phyloP scores from a whole-genome alignment of 2,888 invertebrate genomes.

The Celastrina argiolus region DNA sequence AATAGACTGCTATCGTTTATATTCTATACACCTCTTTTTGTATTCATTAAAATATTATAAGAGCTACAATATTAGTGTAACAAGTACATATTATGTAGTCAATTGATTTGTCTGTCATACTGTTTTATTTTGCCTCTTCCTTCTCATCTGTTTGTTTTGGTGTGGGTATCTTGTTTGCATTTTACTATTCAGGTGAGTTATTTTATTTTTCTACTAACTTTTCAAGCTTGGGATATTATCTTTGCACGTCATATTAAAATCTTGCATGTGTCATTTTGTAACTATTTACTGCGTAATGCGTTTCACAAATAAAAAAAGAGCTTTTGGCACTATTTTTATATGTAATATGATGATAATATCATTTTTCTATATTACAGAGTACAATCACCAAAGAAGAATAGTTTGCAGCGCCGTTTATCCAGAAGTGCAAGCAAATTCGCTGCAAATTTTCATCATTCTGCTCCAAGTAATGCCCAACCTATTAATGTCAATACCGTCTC shows the following conservation, averaged over 20 bases:
- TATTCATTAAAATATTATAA: too few species aligned
- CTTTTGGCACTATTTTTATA: not conserved
- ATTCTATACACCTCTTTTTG: too few species aligned
- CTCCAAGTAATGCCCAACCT: conserved; percentile 55
- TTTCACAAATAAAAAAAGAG: too few species aligned
- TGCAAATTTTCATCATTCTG: conserved; percentile 61
- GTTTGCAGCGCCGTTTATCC: conserved; percentile 64
- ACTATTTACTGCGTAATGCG: too few species aligned
- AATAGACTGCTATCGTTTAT: too few species aligned
- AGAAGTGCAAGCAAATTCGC: conserved; percentile 70
- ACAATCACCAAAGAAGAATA: conserved; percentile 68
- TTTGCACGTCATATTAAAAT: not conserved
- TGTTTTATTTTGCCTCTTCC: not conserved
- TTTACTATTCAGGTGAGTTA: not conserved
- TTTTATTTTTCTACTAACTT: not conserved
- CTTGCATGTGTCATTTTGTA: too few species aligned
- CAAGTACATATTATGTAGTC: not conserved
- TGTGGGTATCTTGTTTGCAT: not conserved
- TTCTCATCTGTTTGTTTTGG: not conserved
- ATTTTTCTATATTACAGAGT: conserved; percentile 43
- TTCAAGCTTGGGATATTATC: not conserved
- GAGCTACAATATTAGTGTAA: too few species aligned
- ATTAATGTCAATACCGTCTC: conserved; percentile 74
- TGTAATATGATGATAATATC: not conserved
- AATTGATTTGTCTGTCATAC: not conserved